Base-by-base conservation (phyloP, 2,888 invertebrate species). In the Phytoseiulus persimilis region DNA sequence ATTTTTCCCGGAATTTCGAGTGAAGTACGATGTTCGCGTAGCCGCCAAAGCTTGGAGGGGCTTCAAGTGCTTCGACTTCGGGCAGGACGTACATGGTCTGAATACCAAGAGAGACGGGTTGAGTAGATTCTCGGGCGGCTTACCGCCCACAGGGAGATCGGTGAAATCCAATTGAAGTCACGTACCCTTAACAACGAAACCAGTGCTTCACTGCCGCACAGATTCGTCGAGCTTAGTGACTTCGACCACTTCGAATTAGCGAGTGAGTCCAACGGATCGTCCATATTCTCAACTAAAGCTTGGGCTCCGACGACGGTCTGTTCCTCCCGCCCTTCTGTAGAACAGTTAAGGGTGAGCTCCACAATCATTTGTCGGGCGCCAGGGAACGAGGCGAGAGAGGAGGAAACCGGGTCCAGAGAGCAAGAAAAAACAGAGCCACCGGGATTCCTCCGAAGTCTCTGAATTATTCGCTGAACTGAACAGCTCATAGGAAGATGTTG, bases 121-220 rank as follows among this genome's bases (percentile, higher is more conserved):
- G 9, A 83, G 33, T 23, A 2, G 32, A 83, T 83, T 9, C 1
- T 33, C 11, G 31, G 33, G 9, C 11, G 18, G 28, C 28, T 11
- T 23, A 31, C 83, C 33, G 83, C 18, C 2, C 83, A 31, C 33
- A 23, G 31, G 83, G 31, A 31, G 9, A 11, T 32, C 18, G 83
- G 18, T 83, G 31, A 33, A 83, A 83, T 83, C n/a, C 32, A 33
- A 83, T 33, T 31, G 33, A 31, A 83, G 65, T 65, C 32, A 33
- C 87, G n/a, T 31, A 87, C 87, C 87, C 33, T 87, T 5, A 87
- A 45, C n/a, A 87, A 45, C n/a, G 87, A 45, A 39, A 87, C 45
- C 32, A 87, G 87, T 32, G 87, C 87, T n/a, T 87, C 87, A 87
- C 87, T 87, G 9, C 87, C 87, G 9, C 87, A 87, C n/a, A 87